Evolutionary conservation across 2,888 invertebrate genomes (phyloP), one percentile per base, ranked within the genome.

Genomic region (Callinectes sapidus): DNA sequence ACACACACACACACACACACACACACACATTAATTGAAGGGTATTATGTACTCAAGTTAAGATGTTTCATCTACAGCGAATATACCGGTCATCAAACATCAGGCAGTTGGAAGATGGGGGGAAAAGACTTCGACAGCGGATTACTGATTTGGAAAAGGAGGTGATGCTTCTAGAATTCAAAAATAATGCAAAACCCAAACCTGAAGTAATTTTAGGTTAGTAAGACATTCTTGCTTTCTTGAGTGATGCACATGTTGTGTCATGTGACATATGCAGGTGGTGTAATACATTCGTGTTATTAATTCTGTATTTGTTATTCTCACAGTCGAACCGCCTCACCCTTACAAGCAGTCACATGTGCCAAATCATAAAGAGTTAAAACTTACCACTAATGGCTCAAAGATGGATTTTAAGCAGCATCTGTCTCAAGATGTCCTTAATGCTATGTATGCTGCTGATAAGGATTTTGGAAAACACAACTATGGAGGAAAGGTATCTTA

Each of bases 21-120:
- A 39, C 39, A 3, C 2, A 39, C 39, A n/a, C 10, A 28, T 71
- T 0, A 71, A 71, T 28, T 71, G 23, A 28, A 28, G 13, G 28
- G 28, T 71, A 71, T 71, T 71, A n/a, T 71, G 28, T 28, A 2
- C 28, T 71, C 8, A n/a, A n/a, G n/a, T n/a, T 71, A 71, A 23
- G 66, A 14, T 77, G 8, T 54, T 6, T 81, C 85, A 54, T 48
- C 16, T 93, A 90, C 85, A 81, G 81, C 81, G 81, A 2, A 32
- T 81, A 3, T 81, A 81, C 81, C 32, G 81, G 16, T 35, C 35
- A 18, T 81, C 81, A 81, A 13, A 81, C 16, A 32, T 81, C 81
- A 16, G 35, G 35, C 81, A 81, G 18, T 87, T 95, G 39, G 94
- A 94, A 35, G 95, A 95, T 85, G 94, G 93, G 87, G 95, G 95